phyloP scores from a whole-genome alignment of 2,113 vertebrate genomes.

The Callaeas wilsoni region DNA sequence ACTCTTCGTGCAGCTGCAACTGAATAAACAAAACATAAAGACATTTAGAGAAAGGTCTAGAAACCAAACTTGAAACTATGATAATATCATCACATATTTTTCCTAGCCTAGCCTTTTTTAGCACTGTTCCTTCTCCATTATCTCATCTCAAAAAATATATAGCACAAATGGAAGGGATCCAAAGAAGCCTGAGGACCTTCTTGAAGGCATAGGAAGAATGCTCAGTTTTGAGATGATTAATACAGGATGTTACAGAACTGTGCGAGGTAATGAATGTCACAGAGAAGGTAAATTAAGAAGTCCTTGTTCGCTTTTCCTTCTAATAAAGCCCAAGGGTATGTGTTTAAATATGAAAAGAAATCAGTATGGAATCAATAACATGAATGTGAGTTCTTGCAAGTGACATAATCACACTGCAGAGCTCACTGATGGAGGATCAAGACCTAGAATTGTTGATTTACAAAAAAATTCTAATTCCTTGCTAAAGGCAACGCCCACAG shows the following conservation, averaged over 20 bases:
- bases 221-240: neutral
- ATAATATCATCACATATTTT: neutral
- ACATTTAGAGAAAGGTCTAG: neutral
- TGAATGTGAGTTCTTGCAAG: accelerated
- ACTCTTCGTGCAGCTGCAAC: neutral
- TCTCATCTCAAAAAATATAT: neutral
- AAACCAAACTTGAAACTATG: neutral
- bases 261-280: neutral
- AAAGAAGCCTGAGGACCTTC: neutral
- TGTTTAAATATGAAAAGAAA: neutral
- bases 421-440: neutral
- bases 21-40: neutral
- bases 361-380: neutral
- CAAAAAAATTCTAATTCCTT: neutral
- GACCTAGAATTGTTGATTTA: neutral
- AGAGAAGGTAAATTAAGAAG: neutral
- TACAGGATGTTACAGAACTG: neutral
- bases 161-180: neutral
- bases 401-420: neutral
- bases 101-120: neutral
- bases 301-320: neutral
- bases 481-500: neutral
- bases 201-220: neutral
- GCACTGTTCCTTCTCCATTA: neutral
- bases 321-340: neutral